Conservation (phyloP, 1,140 invertebrate species). For the Lepidurus couesii region DNA sequence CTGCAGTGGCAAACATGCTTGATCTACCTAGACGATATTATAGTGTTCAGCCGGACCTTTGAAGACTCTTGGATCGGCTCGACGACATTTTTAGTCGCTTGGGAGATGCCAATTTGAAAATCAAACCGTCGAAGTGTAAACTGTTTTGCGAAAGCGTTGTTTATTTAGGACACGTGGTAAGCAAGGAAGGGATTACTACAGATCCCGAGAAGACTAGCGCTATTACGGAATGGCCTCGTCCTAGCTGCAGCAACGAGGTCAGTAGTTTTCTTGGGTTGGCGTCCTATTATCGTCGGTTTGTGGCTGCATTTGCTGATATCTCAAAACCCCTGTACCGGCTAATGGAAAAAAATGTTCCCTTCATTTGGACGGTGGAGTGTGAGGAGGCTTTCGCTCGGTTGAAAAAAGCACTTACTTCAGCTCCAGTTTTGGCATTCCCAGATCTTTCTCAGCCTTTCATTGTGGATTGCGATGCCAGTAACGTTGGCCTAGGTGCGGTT, state of each 20-base stretch:
- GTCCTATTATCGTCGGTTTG: conserved; percentile 31
- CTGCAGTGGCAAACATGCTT: conserved; percentile 35
- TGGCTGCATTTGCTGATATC: neutral
- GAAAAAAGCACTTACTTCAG: conserved; percentile 20
- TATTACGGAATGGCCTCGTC: conserved; percentile 41
- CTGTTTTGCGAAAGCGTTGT: conserved; percentile 40
- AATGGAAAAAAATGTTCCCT: neutral
- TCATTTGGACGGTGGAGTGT: neutral
- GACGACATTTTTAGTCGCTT: conserved; percentile 39
- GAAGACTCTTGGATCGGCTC: conserved; percentile 37
- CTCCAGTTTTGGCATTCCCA: conserved; percentile 42
- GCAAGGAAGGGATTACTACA: conserved; percentile 39
- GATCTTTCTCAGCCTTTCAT: conserved; percentile 48
- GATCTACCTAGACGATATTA: conserved; percentile 41
- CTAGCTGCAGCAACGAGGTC: conserved; percentile 28
- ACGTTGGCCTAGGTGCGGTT: conserved; percentile 41
- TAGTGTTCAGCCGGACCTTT: conserved; percentile 36
- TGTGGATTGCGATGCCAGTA: conserved; percentile 45
- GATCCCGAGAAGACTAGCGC: conserved; percentile 44
- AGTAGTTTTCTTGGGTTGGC: conserved; percentile 23
- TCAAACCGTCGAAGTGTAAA: conserved; percentile 42
- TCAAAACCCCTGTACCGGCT: neutral
- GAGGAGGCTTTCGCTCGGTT: neutral
- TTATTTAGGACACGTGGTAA: conserved; percentile 44
- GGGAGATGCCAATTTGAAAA: conserved; percentile 38